phyloP scores from a whole-genome alignment of 1,140 invertebrate genomes.

The Pseudomyrmex sp. region DNA sequence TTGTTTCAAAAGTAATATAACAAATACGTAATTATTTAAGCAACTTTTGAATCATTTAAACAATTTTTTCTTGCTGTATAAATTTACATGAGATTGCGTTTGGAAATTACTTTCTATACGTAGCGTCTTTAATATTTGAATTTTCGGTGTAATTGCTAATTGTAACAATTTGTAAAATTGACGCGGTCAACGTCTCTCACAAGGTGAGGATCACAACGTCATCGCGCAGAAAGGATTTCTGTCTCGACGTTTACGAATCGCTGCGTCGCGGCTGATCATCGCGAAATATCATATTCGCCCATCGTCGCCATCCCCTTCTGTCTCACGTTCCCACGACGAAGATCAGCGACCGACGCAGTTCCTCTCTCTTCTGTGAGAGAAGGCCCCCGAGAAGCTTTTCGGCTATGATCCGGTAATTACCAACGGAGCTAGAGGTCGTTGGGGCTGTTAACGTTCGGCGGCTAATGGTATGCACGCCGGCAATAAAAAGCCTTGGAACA shows the following conservation, averaged over 20 bases:
- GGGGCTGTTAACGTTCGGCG: constrained; percentile 79
- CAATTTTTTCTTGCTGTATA: background rate
- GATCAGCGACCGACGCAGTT: constrained; percentile 27
- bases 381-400: constrained; percentile 63
- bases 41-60: too few relatives aligned
- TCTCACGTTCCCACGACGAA: constrained; percentile 67
- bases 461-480: constrained; percentile 82
- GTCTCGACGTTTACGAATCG: constrained; percentile 28
- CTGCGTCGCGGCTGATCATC: constrained; percentile 33
- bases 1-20: background rate
- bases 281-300: constrained; percentile 37
- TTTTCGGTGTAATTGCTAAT: background rate
- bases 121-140: background rate
- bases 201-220: too few relatives aligned
- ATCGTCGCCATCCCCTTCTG: constrained; percentile 30
- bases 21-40: too few relatives aligned
- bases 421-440: constrained; percentile 78
- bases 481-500: constrained; percentile 72
- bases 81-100: background rate
- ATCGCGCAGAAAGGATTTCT: background rate
- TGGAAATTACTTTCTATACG: background rate
- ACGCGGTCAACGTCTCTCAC: background rate
- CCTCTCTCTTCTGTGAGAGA: constrained; percentile 40
- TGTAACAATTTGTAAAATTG: background rate
- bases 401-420: constrained; percentile 82